Conservation (phyloP, 1,140 invertebrate genomes). For the Diabrotica undecimpunctata region DNA sequence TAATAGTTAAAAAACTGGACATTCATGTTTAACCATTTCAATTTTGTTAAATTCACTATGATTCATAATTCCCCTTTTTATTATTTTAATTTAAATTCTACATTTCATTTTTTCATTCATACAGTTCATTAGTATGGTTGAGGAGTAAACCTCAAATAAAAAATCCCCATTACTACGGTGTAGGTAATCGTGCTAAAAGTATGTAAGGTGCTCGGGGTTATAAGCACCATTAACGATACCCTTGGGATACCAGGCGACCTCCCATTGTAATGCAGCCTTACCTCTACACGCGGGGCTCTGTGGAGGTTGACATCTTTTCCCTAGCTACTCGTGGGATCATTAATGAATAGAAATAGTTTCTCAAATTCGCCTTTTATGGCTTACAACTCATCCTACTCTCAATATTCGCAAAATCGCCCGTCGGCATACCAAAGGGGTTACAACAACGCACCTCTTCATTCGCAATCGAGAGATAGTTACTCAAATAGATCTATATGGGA, state of each 20-base stretch:
- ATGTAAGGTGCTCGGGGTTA: slow-evolving; percentile 12
- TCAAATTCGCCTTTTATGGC: background rate
- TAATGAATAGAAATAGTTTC: slow-evolving; percentile 7
- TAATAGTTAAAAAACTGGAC: too few relatives aligned
- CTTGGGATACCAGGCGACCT: slow-evolving; percentile 12
- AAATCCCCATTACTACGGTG: slow-evolving; percentile 17
- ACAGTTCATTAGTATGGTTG: background rate
- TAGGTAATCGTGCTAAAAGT: slow-evolving; percentile 14
- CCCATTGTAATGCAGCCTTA: slow-evolving; percentile 10
- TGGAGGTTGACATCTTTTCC: slow-evolving; percentile 7
- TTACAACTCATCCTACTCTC: background rate
- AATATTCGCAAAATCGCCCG: background rate
- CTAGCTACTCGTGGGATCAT: slow-evolving; percentile 17
- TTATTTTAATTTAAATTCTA: too few relatives aligned
- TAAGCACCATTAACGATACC: slow-evolving; percentile 12
- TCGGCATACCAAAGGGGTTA: background rate
- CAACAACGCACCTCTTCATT: background rate
- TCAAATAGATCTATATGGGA: slow-evolving; percentile 2
- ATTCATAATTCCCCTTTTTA: too few relatives aligned
- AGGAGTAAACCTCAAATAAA: slow-evolving; percentile 17
- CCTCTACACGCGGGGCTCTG: slow-evolving; percentile 14
- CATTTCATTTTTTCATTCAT: too few relatives aligned
- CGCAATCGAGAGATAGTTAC: background rate
- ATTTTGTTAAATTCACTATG: too few relatives aligned
- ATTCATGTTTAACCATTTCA: too few relatives aligned